These are phyloP conservation scores for Pseudanteris insignis DNA, from an alignment of 2,888 invertebrate genomes.

Conservation along the genomic window DNA sequence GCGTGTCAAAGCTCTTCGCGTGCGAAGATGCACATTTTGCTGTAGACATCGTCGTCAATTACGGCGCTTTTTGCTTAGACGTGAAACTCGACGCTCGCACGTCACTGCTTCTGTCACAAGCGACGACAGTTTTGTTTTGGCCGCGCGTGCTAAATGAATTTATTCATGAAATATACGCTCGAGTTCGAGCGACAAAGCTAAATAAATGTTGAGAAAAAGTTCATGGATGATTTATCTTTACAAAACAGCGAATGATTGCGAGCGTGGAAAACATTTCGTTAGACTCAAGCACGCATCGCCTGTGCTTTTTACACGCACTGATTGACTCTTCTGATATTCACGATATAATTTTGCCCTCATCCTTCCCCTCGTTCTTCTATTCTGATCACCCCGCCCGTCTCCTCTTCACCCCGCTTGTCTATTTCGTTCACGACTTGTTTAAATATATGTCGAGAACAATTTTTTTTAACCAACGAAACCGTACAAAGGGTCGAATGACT, in stretches of 20 bases:
- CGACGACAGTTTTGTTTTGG: conserved; percentile 4
- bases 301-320: neutral
- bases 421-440: too few relatives aligned
- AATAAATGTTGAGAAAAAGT: conserved; percentile 2
- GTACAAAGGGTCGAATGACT: neutral
- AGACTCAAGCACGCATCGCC: neutral
- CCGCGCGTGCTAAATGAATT: conserved; percentile 14
- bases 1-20: conserved; percentile 7
- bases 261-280: neutral
- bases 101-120: neutral
- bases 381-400: too few relatives aligned
- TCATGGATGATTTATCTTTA: conserved; percentile 3
- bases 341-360: too few relatives aligned
- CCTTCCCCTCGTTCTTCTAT: too few relatives aligned
- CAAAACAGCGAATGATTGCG: too few relatives aligned
- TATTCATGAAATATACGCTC: conserved; percentile 11
- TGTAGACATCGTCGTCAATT: conserved; percentile 11
- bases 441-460: conserved; percentile 7
- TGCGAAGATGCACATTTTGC: conserved; percentile 10
- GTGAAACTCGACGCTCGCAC: conserved; percentile 6
- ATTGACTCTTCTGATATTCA: too few relatives aligned
- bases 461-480: neutral
- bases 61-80: conserved; percentile 1
- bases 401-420: too few relatives aligned
- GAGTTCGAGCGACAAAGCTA: neutral